These are phyloP conservation scores for Lepeophtheirus salmonis DNA, from an alignment of 1,140 invertebrate genomes.

Conservation along the genomic window DNA sequence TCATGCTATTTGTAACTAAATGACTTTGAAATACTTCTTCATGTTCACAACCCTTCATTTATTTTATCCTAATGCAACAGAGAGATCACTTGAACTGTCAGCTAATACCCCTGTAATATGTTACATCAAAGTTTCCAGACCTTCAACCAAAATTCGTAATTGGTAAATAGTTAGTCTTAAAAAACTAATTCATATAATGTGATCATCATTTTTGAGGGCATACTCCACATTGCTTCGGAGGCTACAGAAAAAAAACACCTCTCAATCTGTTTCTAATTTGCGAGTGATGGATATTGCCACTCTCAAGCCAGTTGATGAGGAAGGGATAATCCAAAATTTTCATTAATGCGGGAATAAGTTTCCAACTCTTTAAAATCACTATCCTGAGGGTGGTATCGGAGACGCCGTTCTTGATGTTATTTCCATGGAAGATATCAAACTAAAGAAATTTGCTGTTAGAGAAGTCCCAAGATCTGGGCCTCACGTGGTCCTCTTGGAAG, in stretches of 20 bases:
- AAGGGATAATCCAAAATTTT: constrained; percentile 54
- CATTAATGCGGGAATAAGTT: constrained; percentile 56
- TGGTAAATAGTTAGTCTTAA: constrained; percentile 60
- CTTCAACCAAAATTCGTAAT: constrained; percentile 61
- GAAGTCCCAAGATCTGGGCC: constrained; percentile 79
- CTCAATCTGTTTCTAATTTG: constrained; percentile 42
- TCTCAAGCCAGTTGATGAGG: constrained; percentile 77
- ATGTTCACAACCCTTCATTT: constrained; percentile 93
- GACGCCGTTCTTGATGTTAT: no score
- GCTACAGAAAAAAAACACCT: constrained; percentile 62
- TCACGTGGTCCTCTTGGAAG: constrained; percentile 56
- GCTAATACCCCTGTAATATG: constrained; percentile 88
- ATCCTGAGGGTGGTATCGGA: constrained; percentile 78
- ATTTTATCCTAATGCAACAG: constrained; percentile 77
- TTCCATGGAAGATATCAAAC: constrained; percentile 49
- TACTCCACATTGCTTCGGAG: constrained; percentile 68
- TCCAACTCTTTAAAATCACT: constrained; percentile 92
- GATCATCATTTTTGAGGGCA: constrained; percentile 70
- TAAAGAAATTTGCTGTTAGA: constrained; percentile 65
- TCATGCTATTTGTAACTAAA: no score
- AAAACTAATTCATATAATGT: constrained; percentile 35
- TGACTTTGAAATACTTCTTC: constrained; percentile 93
- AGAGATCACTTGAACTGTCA: constrained; percentile 81
- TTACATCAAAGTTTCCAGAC: constrained; percentile 85
- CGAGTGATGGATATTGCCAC: constrained; percentile 85